A percentile compares a stretch with the other conserved stretches of the same genome.
These are phyloP conservation scores for Drosophila cyrtoloma DNA, from an alignment of 2,888 invertebrate species.

Conservation along the genomic window DNA sequence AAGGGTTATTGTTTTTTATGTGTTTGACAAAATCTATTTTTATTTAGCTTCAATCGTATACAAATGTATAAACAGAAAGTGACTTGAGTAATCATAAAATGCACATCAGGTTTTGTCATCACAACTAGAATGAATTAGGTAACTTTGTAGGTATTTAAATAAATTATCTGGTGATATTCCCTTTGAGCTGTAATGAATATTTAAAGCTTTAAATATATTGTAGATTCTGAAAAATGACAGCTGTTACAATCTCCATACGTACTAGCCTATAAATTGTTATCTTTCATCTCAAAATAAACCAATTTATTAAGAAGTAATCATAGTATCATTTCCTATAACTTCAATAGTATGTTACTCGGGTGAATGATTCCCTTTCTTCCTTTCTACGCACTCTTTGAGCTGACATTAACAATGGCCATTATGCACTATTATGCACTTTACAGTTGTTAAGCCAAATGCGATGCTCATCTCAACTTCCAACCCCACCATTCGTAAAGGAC, in stretches of 20 bases:
- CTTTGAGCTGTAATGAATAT: not conserved
- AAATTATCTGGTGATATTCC: not conserved
- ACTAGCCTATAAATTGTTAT: constrained; percentile 7
- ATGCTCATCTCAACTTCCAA: constrained; percentile 38
- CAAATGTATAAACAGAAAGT: not conserved
- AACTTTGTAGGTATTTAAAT: not conserved
- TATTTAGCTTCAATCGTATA: not conserved
- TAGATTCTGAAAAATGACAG: constrained; percentile 7
- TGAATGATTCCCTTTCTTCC: constrained; percentile 1
- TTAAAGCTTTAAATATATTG: not conserved
- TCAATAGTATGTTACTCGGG: constrained; percentile 33
- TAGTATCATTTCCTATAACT: not conserved
- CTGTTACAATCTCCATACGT: constrained; percentile 16
- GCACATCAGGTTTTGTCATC: not conserved
- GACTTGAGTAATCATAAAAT: not conserved
- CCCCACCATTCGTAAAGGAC: not conserved
- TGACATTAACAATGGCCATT: constrained; percentile 56
- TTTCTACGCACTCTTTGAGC: constrained; percentile 22
- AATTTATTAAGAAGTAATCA: constrained; percentile 19
- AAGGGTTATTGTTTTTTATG: not conserved
- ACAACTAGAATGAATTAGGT: not conserved
- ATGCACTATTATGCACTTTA: constrained; percentile 61
- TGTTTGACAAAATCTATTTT: not conserved
- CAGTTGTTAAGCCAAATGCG: constrained; percentile 56
- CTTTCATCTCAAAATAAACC: constrained; percentile 19